Evolutionary conservation across 2,113 vertebrate species (phyloP).

Genomic region (Bubo bubo): DNA sequence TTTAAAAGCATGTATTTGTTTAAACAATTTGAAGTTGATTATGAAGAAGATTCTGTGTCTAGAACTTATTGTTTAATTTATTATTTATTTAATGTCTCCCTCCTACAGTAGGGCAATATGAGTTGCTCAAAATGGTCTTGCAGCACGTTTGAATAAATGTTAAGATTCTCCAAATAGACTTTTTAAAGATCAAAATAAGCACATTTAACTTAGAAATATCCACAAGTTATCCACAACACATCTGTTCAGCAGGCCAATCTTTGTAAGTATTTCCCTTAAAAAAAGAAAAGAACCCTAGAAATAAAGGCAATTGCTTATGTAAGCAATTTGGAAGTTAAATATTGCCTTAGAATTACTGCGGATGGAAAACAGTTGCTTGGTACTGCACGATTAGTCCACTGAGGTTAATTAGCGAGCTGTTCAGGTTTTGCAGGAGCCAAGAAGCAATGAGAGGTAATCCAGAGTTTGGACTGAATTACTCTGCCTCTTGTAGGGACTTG

Average conservation of each 20-base stretch:
- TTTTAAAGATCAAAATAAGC: neutral
- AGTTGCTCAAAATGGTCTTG: neutral
- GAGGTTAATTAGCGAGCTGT: slow-evolving; percentile 18
- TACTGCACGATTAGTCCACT: neutral
- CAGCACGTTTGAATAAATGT: neutral
- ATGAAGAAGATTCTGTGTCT: neutral
- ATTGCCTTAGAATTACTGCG: neutral
- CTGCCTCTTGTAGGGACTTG: slow-evolving; percentile 6
- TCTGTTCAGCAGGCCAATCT: neutral
- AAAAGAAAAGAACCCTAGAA: slow-evolving; percentile 1
- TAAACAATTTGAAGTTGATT: neutral
- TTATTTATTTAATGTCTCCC: neutral
- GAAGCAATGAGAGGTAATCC: slow-evolving; percentile 17
- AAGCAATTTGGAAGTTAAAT: slow-evolving; percentile 21
- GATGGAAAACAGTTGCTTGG: slow-evolving; percentile 39
- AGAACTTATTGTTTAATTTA: neutral
- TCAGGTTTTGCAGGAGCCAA: slow-evolving; percentile 23
- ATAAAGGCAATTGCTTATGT: neutral
- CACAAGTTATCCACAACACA: neutral
- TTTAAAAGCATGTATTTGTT: neutral
- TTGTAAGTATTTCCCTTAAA: neutral
- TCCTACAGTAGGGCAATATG: neutral
- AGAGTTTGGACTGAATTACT: slow-evolving; percentile 23
- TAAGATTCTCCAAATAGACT: neutral
- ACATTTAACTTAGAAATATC: neutral